phyloP scores from a whole-genome alignment of 2,888 invertebrate genomes.

The Dexiosoma caninum region DNA sequence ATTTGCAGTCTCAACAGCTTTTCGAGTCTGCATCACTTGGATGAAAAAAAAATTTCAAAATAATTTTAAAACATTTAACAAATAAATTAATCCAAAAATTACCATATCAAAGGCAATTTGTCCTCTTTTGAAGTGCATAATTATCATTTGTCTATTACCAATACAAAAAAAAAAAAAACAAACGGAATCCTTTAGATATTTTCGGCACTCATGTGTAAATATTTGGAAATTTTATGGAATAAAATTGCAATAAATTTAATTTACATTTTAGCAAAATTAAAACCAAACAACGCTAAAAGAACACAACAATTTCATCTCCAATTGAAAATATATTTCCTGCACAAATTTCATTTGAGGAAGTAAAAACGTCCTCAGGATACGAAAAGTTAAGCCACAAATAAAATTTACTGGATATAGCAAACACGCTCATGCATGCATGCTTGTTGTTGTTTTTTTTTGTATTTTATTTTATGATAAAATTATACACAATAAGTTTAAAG shows the following conservation, averaged over 20 bases:
- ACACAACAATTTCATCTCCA: slow-evolving; percentile 1
- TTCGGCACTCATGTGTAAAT: slow-evolving; percentile 16
- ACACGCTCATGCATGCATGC: not conserved
- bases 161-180: not conserved
- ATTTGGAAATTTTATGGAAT: slow-evolving; percentile 13
- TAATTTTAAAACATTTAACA: slow-evolving; percentile 5
- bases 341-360: not conserved
- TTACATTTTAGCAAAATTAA: slow-evolving; percentile 58
- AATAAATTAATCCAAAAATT: slow-evolving; percentile 40
- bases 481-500: not conserved
- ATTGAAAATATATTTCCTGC: not conserved
- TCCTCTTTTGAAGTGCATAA: slow-evolving; percentile 30
- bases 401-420: not conserved
- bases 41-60: slow-evolving; percentile 24
- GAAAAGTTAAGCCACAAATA: slow-evolving; percentile 49
- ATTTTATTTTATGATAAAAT: not conserved
- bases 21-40: not conserved
- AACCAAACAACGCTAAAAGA: slow-evolving; percentile 28
- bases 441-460: no score
- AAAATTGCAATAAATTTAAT: slow-evolving; percentile 55
- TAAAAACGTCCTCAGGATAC: slow-evolving; percentile 27
- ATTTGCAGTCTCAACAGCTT: not conserved
- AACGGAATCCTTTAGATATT: slow-evolving; percentile 5
- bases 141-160: slow-evolving; percentile 12
- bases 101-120: slow-evolving; percentile 51